Base-by-base conservation (phyloP, 2,113 vertebrate genomes). In the Nibea coibor region DNA sequence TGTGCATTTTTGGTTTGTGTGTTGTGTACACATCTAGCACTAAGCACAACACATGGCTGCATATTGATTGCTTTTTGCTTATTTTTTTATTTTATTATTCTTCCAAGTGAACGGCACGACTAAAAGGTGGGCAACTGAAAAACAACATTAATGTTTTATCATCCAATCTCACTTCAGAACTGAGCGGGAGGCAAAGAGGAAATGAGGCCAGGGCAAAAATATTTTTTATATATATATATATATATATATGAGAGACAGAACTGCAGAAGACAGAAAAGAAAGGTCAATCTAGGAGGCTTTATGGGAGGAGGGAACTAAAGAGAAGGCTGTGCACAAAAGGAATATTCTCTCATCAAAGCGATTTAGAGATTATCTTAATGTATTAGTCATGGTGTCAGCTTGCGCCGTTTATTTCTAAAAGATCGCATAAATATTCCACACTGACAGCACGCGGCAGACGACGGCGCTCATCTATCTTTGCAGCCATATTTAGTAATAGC, bases 61-160 rank as follows among this genome's bases (percentile, higher is more conserved):
- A 22, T 80, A 85, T 84, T 84, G 87, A 90, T 90, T 88, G 78
- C 66, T 76, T 89, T 87, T 86, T 75, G 43, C 62, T 28, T 24
- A 65, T 69, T 47, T 31, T 31, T 51, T 51, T 78, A 70, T 72
- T 82, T 87, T 75, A 35, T 53, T 16, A 81, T 79, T 83, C 69
- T 64, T 85, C 47, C 19, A 42, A 84, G 83, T 81, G 57, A 89
- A 86, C 76, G 84, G 78, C 39, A 59, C 78, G 74, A 77, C 82
- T 91, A 91, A 92, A 82, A 91, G 85, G 78, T 80, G 72, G 67
- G 82, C 86, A 83, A 89, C 88, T 85, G 84, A 92, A 92, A 91
- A 94, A 93, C 92, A 93, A 78, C 91, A 94, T 94, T 75, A 94
- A 95, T 92, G 90, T 93, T 94, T 94, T 86, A 95, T 94, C 83